Conservation (phyloP, 2,888 invertebrate species). For the Diloba caeruleocephala region DNA sequence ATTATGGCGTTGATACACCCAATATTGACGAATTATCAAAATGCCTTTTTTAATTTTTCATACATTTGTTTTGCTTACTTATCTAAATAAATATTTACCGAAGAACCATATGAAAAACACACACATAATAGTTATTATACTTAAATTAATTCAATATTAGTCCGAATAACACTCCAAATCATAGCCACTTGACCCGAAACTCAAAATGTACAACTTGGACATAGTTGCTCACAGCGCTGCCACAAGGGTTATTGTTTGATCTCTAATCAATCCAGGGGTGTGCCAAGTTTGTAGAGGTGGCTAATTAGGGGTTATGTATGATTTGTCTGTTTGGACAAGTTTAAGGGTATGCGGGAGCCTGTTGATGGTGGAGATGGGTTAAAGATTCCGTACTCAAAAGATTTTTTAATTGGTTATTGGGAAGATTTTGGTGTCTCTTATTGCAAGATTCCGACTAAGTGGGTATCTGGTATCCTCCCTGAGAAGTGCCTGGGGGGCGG, state of each 20-base stretch:
- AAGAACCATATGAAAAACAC: too few relatives aligned
- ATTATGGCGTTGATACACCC: too few relatives aligned
- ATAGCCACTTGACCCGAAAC: slow-evolving; percentile 29
- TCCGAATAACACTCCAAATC: neutral
- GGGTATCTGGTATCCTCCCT: too few relatives aligned
- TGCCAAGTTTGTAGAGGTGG: slow-evolving; percentile 33
- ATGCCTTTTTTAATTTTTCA: too few relatives aligned
- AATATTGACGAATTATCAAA: too few relatives aligned
- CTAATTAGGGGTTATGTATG: slow-evolving; percentile 54
- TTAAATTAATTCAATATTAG: neutral
- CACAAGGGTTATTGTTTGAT: slow-evolving; percentile 59
- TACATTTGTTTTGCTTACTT: too few relatives aligned
- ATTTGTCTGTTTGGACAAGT: slow-evolving; percentile 29
- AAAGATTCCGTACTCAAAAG: neutral
- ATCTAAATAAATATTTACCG: too few relatives aligned
- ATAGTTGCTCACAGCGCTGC: slow-evolving; percentile 49
- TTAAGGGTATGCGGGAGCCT: slow-evolving; percentile 8
- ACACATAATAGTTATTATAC: too few relatives aligned
- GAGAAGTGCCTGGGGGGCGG: too few relatives aligned
- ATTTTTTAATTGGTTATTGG: too few relatives aligned
- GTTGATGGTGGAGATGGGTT: neutral
- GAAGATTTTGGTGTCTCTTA: too few relatives aligned
- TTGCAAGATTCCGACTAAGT: too few relatives aligned
- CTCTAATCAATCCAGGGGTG: slow-evolving; percentile 55
- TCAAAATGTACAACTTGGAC: slow-evolving; percentile 58